Base-by-base conservation (phyloP, 2,888 invertebrate species). In the Cephus pygmeus region DNA sequence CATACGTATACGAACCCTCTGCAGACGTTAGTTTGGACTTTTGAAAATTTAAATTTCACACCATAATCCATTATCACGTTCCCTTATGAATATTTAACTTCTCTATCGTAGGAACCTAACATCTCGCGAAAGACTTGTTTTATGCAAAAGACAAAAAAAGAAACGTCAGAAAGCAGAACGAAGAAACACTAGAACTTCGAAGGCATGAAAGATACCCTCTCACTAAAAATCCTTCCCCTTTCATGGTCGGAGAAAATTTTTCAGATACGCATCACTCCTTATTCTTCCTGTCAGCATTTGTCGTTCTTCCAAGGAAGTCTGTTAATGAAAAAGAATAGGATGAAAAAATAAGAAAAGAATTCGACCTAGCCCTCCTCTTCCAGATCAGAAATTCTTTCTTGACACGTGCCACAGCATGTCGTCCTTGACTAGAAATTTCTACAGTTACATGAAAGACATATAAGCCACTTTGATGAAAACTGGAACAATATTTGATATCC, bases 301-400 rank as follows among this genome's bases (percentile, higher is more conserved):
- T 9, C 56, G 23, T 56, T 2, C 23, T 23, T 56, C 23, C 56
- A 56, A 56, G 40, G 56, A 73, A 68, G 76, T 73, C 23, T 40
- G 23, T 34, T 73, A 73, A 35, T 6, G 11, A 68, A 30, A 71
- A 78, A 31, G 73, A 69, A 73, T 30, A 36, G n/a, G 30, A 69
- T 36, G 34, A 69, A 12, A 73, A 36, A 33, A 12, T 9, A 73
- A 15, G 30, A 31, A 3, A 56, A 40, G 69, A 73, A 73, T 35
- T 23, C 73, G 35, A 56, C 40, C 35, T 35, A n/a, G n/a, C 34
- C 36, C 56, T 68, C 40, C 69, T 34, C 11, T 74, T 68, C 33
- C 56, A 11, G 69, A 56, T 56, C 31, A n/a, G 33, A 36, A 73
- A 76, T 76, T 23, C 69, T 56, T 56, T 56, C 56, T 56, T 23